Conservation (phyloP, 2,797 vertebrate species). For the Cottoperca gobio region DNA sequence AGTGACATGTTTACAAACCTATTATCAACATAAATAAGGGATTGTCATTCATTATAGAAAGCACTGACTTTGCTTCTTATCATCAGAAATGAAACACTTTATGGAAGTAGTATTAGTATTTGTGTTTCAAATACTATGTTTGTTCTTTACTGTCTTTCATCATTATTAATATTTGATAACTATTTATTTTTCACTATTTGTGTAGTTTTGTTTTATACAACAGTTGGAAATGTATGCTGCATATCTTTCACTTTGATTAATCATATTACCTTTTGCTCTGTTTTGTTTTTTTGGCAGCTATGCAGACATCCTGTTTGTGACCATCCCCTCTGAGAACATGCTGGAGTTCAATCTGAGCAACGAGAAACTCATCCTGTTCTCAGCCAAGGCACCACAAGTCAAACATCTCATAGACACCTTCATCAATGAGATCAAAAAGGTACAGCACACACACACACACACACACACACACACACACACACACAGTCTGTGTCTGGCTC, state of each 20-base stretch:
- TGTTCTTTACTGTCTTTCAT: neutral
- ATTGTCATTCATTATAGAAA: neutral
- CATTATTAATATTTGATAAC: neutral
- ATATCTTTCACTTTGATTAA: neutral
- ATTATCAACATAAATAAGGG: neutral
- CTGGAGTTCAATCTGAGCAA: slow-evolving; percentile 95
- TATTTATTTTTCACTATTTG: neutral
- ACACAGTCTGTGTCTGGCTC: neutral
- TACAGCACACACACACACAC: slow-evolving; percentile 64
- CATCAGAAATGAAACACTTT: neutral
- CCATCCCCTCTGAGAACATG: slow-evolving; percentile 95
- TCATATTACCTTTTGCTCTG: neutral
- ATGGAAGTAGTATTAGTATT: neutral
- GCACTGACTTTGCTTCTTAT: neutral
- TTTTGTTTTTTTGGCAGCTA: slow-evolving; percentile 83
- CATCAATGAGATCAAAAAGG: slow-evolving; percentile 96
- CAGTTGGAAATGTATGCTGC: neutral
- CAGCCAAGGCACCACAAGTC: slow-evolving; percentile 93
- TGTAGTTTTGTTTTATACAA: neutral
- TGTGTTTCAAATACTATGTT: neutral
- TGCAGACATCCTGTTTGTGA: slow-evolving; percentile 94
- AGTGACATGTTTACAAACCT: neutral
- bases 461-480: slow-evolving; percentile 5
- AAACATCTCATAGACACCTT: slow-evolving; percentile 94
- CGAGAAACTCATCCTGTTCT: slow-evolving; percentile 98